Conservation (phyloP, 2,888 invertebrate genomes). For the Thalpophila matura region DNA sequence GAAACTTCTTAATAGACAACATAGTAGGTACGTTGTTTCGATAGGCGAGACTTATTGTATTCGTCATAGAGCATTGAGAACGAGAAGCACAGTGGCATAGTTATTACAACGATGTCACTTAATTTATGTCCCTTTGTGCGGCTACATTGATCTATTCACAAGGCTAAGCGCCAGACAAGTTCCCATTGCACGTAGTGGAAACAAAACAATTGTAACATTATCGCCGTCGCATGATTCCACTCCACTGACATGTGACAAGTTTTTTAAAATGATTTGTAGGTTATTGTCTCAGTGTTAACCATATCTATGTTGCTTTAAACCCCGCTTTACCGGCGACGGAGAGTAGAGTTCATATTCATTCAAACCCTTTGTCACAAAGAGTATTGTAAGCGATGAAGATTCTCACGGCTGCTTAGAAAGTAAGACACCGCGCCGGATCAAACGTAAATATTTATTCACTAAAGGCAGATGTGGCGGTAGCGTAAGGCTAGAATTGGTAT, state of each 20-base stretch:
- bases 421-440: constrained; percentile 63
- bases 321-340: constrained; percentile 40
- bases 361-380: constrained; percentile 45
- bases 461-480: constrained; percentile 62
- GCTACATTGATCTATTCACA: constrained; percentile 63
- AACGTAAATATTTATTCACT: constrained; percentile 68
- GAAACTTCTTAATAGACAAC: constrained; percentile 38
- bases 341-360: constrained; percentile 58
- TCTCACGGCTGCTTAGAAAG: constrained; percentile 74
- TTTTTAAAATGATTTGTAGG: constrained; percentile 66
- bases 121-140: constrained; percentile 70
- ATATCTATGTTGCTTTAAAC: constrained; percentile 46
- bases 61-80: constrained; percentile 60
- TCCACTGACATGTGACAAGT: constrained; percentile 62
- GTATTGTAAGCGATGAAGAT: constrained; percentile 53
- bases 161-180: constrained; percentile 52
- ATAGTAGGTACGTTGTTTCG: constrained; percentile 32
- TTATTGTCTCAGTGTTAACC: constrained; percentile 64
- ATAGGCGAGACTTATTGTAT: constrained; percentile 52
- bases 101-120: constrained; percentile 63
- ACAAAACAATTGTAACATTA: constrained; percentile 62
- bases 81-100: constrained; percentile 61
- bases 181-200: constrained; percentile 61
- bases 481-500: constrained; percentile 57
- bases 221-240: constrained; percentile 57